Evolutionary conservation across 2,888 invertebrate species (phyloP).

Genomic region (Torymus texanus): DNA sequence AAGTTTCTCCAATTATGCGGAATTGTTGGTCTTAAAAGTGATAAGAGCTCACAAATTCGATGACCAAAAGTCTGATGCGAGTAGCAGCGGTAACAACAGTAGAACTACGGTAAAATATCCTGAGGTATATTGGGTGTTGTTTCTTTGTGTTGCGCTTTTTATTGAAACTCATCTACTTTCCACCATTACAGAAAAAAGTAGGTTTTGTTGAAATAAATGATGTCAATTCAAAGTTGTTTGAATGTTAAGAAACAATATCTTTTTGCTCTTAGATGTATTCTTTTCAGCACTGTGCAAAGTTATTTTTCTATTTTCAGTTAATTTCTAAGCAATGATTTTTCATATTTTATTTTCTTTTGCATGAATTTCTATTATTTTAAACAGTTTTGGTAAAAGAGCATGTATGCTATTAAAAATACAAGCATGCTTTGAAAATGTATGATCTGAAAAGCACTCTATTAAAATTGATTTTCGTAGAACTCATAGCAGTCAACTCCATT

Average conservation of each 20-base stretch:
- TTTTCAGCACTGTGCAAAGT: conserved; percentile 11
- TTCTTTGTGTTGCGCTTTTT: conserved; percentile 51
- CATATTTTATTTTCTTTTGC: conserved; percentile 18
- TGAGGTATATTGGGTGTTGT: conserved; percentile 63
- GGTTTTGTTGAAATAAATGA: conserved; percentile 4
- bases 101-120: conserved; percentile 76
- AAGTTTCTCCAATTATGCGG: conserved; percentile 91
- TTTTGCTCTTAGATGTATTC: conserved; percentile 12
- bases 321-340: not conserved
- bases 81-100: conserved; percentile 60
- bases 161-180: conserved; percentile 33
- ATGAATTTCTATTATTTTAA: not conserved
- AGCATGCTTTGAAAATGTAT: not conserved
- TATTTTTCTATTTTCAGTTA: conserved; percentile 3
- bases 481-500: conserved; percentile 8
- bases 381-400: conserved; percentile 25
- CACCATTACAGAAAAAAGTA: conserved; percentile 35
- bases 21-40: conserved; percentile 92
- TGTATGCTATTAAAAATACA: not conserved
- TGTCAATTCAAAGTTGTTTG: not conserved
- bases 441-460: conserved; percentile 8
- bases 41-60: conserved; percentile 86
- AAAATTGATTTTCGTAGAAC: conserved; percentile 15
- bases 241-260: conserved; percentile 20
- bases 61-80: conserved; percentile 67